Evolutionary conservation across 2,888 invertebrate species (phyloP).

Genomic region (Piscicola geometra): DNA sequence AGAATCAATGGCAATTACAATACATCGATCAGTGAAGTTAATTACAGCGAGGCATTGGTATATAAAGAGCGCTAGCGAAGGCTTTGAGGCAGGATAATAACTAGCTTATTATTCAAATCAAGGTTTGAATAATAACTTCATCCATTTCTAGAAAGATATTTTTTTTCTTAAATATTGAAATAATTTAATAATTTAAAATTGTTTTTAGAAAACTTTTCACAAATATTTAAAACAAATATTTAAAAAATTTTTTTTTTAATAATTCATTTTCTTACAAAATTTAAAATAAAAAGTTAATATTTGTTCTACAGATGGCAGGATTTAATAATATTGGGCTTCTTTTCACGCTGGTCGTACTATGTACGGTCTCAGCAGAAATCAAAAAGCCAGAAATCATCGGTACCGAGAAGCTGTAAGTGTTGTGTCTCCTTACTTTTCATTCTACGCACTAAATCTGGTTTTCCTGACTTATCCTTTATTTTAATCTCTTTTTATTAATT

Average conservation of each 20-base stretch:
- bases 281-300: background rate
- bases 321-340: background rate
- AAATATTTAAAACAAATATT: background rate
- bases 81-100: background rate
- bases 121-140: background rate
- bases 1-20: too few species aligned
- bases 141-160: too few species aligned
- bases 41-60: background rate
- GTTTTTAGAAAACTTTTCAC: background rate
- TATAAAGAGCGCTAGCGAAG: too few species aligned
- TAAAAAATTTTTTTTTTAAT: background rate
- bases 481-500: background rate
- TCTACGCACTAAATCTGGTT: too few species aligned
- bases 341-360: background rate
- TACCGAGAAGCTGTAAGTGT: background rate
- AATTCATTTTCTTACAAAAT: background rate
- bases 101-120: conserved; percentile 11
- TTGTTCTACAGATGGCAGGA: background rate
- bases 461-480: too few species aligned
- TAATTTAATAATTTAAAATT: too few species aligned
- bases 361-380: too few species aligned
- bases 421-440: background rate
- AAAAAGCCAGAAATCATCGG: conserved; percentile 9
- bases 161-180: too few species aligned
- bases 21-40: too few species aligned